Conservation (phyloP, 2,113 vertebrate genomes). For the Stegostoma tigrinum region DNA sequence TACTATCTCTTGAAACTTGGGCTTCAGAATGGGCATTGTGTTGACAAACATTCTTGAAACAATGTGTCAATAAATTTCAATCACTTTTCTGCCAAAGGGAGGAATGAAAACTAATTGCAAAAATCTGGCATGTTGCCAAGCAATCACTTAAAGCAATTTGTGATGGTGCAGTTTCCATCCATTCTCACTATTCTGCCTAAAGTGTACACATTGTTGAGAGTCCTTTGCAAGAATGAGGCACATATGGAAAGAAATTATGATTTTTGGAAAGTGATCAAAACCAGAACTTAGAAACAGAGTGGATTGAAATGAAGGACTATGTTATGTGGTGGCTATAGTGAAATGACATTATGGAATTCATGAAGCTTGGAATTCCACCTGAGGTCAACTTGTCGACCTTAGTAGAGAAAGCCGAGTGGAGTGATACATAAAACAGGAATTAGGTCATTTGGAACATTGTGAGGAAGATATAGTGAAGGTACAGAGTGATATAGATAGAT, state of each 20-base stretch:
- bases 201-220: not conserved
- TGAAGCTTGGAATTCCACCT: not conserved
- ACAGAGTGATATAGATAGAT: too few species aligned
- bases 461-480: too few species aligned
- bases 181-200: not conserved
- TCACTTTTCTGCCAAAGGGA: not conserved
- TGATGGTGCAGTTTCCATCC: not conserved
- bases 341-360: not conserved
- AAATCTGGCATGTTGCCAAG: not conserved
- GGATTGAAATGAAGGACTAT: not conserved
- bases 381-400: not conserved
- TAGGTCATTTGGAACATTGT: not conserved
- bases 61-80: slow-evolving; percentile 25
- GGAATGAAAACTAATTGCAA: not conserved
- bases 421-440: not conserved
- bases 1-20: not conserved
- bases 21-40: not conserved
- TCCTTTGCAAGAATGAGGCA: not conserved
- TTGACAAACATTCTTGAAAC: not conserved
- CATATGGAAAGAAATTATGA: not conserved
- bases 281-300: not conserved
- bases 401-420: not conserved
- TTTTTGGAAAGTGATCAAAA: not conserved
- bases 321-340: not conserved
- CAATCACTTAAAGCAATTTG: slow-evolving; percentile 18